Evolutionary conservation across 2,888 invertebrate species (phyloP), one percentile per base, ranked within the genome.

Genomic region (Megalurothrips usitatus): DNA sequence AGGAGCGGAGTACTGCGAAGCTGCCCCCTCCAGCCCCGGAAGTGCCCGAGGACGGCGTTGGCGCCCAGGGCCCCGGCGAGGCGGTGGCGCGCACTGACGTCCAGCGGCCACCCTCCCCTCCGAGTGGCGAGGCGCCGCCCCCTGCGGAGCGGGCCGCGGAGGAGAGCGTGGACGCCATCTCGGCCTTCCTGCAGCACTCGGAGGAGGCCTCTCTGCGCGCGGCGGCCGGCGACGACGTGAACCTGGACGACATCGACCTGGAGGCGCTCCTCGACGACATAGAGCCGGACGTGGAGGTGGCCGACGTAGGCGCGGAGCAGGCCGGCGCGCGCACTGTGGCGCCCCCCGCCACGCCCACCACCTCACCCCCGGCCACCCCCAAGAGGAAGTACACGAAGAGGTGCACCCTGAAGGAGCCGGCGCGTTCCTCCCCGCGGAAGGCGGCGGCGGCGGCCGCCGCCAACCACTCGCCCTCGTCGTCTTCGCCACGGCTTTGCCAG

Each of bases 181-280:
- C 68, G 23, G 68, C 23, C 8, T 75, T 75, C 26, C 12, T 75
- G 26, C 23, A 6, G 14, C 10, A 58, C 58, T 6, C 34, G 34
- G 34, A 43, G 34, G 34, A 2, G 3, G 34, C 34, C 3, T 43
- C 34, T 2, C 34, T 43, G 34, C 34, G 34, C 2, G 34, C 34
- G 2, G 34, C 34, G 6, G 34, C 34, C 34, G 34, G 34, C 34
- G 34, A 43, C 3, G 34, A 43, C 3, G 34, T 43, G 34, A 58
- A 6, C n/a, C 2, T 75, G 12, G 68, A 23, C 12, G 26, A 75
- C 26, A 75, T 75, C 26, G 68, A 75, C 26, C 26, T 75, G 68
- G 68, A 75, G 68, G 68, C 68, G 10, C 68, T 75, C 12, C 68
- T 75, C 11, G 68, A 75, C 10, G 68, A 75, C 68, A n/a, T 75